phyloP scores from a whole-genome alignment of 2,113 vertebrate species.

The Eupsittula cactorum region DNA sequence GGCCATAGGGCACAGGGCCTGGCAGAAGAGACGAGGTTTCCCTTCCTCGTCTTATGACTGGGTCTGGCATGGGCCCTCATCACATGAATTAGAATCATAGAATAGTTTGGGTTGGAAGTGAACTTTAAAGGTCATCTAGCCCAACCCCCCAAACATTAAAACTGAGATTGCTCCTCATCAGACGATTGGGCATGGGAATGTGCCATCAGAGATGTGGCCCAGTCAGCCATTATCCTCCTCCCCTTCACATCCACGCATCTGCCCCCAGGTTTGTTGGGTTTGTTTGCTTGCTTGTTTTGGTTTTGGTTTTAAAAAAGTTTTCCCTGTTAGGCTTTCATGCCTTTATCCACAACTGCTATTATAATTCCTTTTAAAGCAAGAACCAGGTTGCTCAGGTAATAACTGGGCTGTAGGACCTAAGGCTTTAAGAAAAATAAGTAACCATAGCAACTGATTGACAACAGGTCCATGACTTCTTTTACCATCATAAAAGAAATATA shows the following conservation, averaged over 20 bases:
- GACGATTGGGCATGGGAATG: background rate
- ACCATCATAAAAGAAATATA: background rate
- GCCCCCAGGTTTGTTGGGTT: background rate
- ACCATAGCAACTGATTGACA: background rate
- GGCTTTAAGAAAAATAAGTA: constrained; percentile 11
- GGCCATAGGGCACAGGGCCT: background rate
- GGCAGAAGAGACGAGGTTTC: background rate
- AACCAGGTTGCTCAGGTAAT: background rate
- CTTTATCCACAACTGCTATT: background rate
- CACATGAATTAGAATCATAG: background rate
- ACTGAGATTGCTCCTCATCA: background rate
- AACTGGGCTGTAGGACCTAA: background rate
- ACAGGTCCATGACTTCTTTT: background rate
- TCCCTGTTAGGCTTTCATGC: background rate
- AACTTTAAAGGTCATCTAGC: background rate
- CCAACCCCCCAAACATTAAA: background rate
- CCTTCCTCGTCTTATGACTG: background rate
- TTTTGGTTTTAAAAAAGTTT: background rate
- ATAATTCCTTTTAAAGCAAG: background rate
- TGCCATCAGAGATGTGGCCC: background rate
- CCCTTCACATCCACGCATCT: background rate
- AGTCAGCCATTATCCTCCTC: background rate
- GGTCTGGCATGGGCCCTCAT: background rate
- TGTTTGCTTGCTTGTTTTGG: background rate
- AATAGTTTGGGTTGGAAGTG: background rate